Percentiles rank a stretch among this genome's conserved stretches.
phyloP scores from a whole-genome alignment of 1,140 invertebrate species.

The Saccostrea cuccullata region DNA sequence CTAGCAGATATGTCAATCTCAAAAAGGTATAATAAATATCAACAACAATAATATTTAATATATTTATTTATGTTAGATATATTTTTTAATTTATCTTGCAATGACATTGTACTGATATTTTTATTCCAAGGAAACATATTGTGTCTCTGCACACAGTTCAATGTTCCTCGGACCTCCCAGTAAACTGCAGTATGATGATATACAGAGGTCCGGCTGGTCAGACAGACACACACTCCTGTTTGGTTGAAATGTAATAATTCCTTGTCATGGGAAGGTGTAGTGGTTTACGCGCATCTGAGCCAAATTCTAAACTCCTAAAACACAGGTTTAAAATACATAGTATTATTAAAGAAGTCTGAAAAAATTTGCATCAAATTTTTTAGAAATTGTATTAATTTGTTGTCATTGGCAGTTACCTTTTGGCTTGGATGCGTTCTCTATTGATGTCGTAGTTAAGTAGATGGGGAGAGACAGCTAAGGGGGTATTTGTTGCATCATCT shows the following conservation, averaged over 20 bases:
- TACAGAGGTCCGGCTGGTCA: not conserved
- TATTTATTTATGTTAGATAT: no score
- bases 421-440: not conserved
- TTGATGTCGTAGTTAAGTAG: conserved; percentile 38
- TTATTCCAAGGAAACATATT: no score
- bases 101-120: no score
- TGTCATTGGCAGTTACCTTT: not conserved
- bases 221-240: not conserved
- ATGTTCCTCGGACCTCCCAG: no score
- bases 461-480: conserved; percentile 21
- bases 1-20: no score
- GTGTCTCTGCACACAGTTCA: no score
- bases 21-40: no score
- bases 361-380: not conserved
- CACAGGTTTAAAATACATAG: not conserved
- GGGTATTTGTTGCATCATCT: not conserved
- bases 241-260: not conserved
- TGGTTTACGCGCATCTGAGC: not conserved
- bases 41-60: no score
- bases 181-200: no score
- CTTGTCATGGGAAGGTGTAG: not conserved
- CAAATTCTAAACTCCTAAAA: not conserved
- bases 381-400: not conserved
- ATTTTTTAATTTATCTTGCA: no score
- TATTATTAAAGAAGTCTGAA: not conserved